Conservation (phyloP, 2,888 invertebrate genomes). For the Chymomyza caudatula region DNA sequence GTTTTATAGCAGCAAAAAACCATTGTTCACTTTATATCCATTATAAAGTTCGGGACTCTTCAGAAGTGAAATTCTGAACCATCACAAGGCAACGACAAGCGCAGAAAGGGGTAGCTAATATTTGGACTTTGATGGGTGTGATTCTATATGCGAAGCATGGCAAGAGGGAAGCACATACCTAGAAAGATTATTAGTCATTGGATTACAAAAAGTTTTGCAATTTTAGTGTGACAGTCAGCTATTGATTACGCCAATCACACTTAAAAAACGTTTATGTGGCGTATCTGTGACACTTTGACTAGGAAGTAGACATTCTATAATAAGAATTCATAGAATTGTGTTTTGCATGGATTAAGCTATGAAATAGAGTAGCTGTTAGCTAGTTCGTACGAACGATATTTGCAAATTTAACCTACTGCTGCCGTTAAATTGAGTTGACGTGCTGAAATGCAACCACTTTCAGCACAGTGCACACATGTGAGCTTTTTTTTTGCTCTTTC, state of each 20-base stretch:
- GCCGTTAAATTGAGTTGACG: too few relatives aligned
- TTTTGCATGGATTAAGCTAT: not conserved
- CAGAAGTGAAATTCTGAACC: slow-evolving; percentile 38
- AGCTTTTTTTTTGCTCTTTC: too few relatives aligned
- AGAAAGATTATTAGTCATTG: not conserved
- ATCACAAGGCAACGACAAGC: not conserved
- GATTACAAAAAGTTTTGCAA: not conserved
- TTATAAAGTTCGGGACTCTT: slow-evolving; percentile 67
- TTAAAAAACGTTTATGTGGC: not conserved
- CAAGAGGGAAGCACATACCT: not conserved
- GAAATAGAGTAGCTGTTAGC: too few relatives aligned
- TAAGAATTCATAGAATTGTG: not conserved
- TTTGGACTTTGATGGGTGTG: too few relatives aligned
- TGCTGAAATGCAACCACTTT: too few relatives aligned
- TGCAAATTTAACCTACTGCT: too few relatives aligned
- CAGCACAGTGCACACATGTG: too few relatives aligned
- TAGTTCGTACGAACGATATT: too few relatives aligned
- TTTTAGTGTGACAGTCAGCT: not conserved
- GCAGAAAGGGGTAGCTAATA: not conserved
- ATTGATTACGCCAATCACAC: not conserved
- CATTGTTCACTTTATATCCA: slow-evolving; percentile 58
- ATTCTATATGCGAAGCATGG: too few relatives aligned
- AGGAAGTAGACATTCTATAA: not conserved
- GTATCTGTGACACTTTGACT: not conserved
- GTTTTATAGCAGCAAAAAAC: slow-evolving; percentile 28